phyloP scores from a whole-genome alignment of 2,888 invertebrate genomes.

The Eudasyphora cyanicolor region DNA sequence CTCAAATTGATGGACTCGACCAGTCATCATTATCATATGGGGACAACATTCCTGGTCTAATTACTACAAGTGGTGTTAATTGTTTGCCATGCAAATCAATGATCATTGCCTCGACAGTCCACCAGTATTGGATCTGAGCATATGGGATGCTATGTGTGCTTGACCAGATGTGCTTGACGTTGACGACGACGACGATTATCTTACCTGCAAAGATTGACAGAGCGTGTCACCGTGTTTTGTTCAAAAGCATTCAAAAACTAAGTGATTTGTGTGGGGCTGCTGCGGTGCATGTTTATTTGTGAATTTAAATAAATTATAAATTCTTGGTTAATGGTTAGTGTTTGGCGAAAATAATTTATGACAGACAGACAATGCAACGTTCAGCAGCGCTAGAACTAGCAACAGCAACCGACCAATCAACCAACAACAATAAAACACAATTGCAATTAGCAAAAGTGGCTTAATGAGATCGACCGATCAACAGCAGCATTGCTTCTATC shows the following conservation, averaged over 20 bases:
- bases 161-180: not conserved
- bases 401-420: not conserved
- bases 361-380: too few species aligned
- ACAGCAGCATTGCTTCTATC: not conserved
- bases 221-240: too few species aligned
- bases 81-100: not conserved
- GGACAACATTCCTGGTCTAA: not conserved
- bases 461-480: conserved; percentile 46
- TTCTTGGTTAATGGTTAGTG: conserved; percentile 22
- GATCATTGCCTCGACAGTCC: not conserved
- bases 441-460: conserved; percentile 51
- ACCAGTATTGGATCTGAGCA: not conserved
- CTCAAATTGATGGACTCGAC: not conserved
- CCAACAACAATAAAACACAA: conserved; percentile 33
- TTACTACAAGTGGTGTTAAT: not conserved
- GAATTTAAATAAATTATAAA: conserved; percentile 19
- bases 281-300: not conserved
- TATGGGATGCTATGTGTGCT: not conserved
- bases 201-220: too few species aligned
- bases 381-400: too few species aligned
- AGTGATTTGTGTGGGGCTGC: not conserved
- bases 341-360: conserved; percentile 10
- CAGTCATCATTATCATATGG: not conserved
- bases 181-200: too few species aligned
- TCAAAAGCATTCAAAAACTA: too few species aligned